Evolutionary conservation across 2,113 vertebrate species (phyloP).

Genomic region (Albula goreensis): DNA sequence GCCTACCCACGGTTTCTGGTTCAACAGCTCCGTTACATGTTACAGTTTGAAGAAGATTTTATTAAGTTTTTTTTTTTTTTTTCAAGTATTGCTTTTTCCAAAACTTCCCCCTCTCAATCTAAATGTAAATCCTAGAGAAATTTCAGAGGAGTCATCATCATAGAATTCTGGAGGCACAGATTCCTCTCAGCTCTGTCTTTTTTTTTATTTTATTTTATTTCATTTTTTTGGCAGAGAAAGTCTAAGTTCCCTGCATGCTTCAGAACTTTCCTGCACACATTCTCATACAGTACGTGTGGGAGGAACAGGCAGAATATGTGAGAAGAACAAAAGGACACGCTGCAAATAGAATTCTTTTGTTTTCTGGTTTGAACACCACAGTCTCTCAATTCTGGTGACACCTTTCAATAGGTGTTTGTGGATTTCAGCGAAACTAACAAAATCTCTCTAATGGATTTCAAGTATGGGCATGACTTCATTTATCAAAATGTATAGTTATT

Average conservation of each 20-base stretch:
- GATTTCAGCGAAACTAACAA: not conserved
- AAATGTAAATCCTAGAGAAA: constrained; percentile 32
- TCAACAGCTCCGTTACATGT: constrained; percentile 5
- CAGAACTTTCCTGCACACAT: constrained; percentile 22
- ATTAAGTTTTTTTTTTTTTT: constrained; percentile 4
- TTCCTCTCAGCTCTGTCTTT: not conserved
- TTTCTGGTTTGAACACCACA: constrained; percentile 11
- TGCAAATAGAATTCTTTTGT: constrained; percentile 25
- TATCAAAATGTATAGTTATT: not conserved
- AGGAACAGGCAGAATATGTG: not conserved
- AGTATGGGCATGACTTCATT: not conserved
- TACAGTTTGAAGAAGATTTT: constrained; percentile 16
- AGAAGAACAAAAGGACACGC: constrained; percentile 14
- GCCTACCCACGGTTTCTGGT: not conserved
- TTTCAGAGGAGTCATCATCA: constrained; percentile 17
- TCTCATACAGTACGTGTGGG: constrained; percentile 7
- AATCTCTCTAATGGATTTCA: not conserved
- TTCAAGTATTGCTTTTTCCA: constrained; percentile 2
- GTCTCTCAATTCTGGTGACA: not conserved
- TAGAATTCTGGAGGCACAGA: constrained; percentile 27
- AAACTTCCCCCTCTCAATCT: constrained; percentile 26
- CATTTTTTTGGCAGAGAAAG: not conserved
- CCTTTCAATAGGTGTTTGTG: not conserved
- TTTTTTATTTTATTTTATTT: no score
- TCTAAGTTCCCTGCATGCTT: not conserved